Base-by-base conservation (phyloP, 2,888 invertebrate genomes). In the Strigamia transsilvanica region DNA sequence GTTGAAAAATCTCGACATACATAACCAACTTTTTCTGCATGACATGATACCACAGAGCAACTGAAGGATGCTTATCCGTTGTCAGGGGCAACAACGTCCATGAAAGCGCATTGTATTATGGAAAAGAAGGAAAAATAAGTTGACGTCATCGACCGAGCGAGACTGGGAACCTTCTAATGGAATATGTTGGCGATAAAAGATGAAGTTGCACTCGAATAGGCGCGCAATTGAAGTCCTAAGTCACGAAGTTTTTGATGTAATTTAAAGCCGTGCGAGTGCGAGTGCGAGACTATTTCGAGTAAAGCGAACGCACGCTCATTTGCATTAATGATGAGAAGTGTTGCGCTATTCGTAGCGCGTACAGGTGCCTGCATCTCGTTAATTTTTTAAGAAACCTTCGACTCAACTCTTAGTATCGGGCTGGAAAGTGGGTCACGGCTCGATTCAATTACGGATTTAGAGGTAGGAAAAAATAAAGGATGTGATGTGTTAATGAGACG, bases 361-460 rank as follows among this genome's bases (percentile, higher is more conserved):
- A n/a, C 61, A 66, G 61, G 61, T 66, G 61, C 61, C 61, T 66
- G 61, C 5, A 66, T 66, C 61, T 66, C 61, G 61, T 66, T 66
- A 66, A 66, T 66, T 66, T 66, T 66, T 21, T 66, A 66, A 66
- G 61, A 66, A 66, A 66, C 61, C 21, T 66, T 66, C 23, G 9
- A 21, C 61, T n/a, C 9, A 18, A 66, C 21, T 66, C 21, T 66
- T 21, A 82, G 12, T n/a, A n/a, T 32, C 18, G 42, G 15, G 41
- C 4, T 21, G 81, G 77, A 51, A 42, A 38, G 82, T 82, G 82
- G 34, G 51, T 82, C 80, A 80, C 34, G 82, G 77, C 21, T 38
- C 34, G 61, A 82, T 73, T 73, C 79, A 77, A 82, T 66, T 83
- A 81, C 38, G 38, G 56, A 56, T 81, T 42, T 27, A 34, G 77